Evolutionary conservation across 2,113 vertebrate species (phyloP), one percentile per base, ranked within the genome.

Genomic region (Aegotheles bennettii): DNA sequence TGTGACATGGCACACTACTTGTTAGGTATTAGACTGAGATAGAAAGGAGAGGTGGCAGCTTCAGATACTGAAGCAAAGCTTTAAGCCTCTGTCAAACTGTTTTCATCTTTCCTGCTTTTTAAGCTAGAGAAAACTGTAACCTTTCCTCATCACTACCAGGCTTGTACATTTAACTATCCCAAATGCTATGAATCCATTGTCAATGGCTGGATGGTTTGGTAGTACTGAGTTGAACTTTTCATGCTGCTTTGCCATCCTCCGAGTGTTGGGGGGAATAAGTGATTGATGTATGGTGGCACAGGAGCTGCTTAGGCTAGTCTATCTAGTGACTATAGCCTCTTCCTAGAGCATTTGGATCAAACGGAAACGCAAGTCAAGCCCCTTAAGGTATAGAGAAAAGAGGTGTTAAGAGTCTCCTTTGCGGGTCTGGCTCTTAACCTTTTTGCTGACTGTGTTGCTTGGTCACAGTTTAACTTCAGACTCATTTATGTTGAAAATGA

Each of bases 61-160:
- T 86, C 83, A 86, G 75, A 69, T 86, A 54, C 63, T 11, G 8
- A 84, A 91, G 50, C 23, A 86, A 77, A 95, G 29, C 79, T 95
- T 88, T 45, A 84, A 77, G 54, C 35, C 35, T 70, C 26, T 43
- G 4, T 88, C 68, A 85, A 80, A 60, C 31, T 47, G 14, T 63
- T 93, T 92, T 84, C 31, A 64, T 74, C 54, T 94, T 74, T 65
- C 26, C 47, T 38, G 16, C 47, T 79, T 74, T 81, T 59, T 59
- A 90, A 88, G 13, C 17, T 77, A 19, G 29, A 80, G 67, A 80
- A 88, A 83, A 94, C 67, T 6, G 70, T 29, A 85, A 48, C 40
- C 16, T 53, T 76, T 79, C 38, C 33, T 86, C 1, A 13, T 87
- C 53, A 59, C 63, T 71, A 29, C 16, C 7, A 33, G 53, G 0